Conservation (phyloP, 1,140 invertebrate species). For the Pantala flavescens region DNA sequence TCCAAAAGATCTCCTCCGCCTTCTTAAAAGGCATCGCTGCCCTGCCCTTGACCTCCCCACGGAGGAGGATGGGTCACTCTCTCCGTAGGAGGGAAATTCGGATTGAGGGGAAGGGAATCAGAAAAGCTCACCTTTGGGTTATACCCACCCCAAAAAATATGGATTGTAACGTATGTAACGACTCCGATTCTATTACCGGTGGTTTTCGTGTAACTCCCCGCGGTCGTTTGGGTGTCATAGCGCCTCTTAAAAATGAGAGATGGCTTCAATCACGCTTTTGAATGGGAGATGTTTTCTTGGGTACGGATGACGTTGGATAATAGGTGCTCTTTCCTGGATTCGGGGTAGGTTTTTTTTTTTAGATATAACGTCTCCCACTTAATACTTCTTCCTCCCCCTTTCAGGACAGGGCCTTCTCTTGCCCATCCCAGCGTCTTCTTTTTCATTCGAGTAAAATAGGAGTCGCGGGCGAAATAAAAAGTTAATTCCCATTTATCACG, state of each 20-base stretch:
- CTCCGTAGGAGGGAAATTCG: neutral
- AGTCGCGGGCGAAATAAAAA: conserved; percentile 4
- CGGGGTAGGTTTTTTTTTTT: neutral
- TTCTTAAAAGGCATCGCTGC: neutral
- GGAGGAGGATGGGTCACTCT: neutral
- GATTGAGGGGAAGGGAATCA: neutral
- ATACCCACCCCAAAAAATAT: neutral
- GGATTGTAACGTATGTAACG: neutral
- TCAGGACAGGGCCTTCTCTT: neutral
- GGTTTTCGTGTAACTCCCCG: conserved; percentile 3
- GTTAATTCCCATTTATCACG: neutral
- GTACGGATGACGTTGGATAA: neutral
- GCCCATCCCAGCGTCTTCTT: neutral
- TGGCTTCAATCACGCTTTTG: neutral
- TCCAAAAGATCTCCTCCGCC: neutral
- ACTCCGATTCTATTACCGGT: neutral
- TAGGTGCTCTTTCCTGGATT: neutral
- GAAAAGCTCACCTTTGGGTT: neutral
- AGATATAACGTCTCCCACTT: neutral
- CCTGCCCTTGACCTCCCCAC: neutral
- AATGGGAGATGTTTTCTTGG: conserved; percentile 5
- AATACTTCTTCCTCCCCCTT: neutral
- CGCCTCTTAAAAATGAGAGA: neutral
- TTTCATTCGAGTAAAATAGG: neutral
- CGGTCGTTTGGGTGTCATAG: neutral